Evolutionary conservation across 2,797 vertebrate species (phyloP).

Genomic region (Eulemur rubriventer): DNA sequence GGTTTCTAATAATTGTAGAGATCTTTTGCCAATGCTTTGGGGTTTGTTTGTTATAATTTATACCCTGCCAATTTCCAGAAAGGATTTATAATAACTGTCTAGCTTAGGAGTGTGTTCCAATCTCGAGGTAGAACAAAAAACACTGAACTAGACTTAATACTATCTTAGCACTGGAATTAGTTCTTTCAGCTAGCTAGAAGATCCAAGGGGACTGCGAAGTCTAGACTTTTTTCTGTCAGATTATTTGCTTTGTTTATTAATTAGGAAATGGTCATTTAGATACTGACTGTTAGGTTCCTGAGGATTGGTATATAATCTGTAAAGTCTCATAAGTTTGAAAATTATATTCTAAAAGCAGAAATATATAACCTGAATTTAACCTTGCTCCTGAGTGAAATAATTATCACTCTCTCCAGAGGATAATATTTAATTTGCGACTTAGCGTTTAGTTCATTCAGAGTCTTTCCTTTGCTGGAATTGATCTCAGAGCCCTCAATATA

Average conservation of each 20-base stretch:
- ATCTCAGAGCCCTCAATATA: neutral
- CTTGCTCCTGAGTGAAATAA: conserved; percentile 18
- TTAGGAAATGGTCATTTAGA: neutral
- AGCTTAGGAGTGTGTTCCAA: neutral
- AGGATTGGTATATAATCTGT: neutral
- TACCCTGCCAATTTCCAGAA: conserved; percentile 2
- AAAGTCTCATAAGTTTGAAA: neutral
- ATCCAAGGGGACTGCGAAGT: neutral
- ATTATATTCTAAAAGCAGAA: conserved; percentile 28
- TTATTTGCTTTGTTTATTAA: conserved; percentile 1
- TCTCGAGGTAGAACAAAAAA: neutral
- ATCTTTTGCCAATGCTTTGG: conserved; percentile 24
- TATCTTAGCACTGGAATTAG: neutral
- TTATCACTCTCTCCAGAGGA: neutral
- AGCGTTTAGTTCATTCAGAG: neutral
- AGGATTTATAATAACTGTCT: conserved; percentile 24
- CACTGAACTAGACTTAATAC: neutral
- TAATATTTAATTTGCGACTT: neutral
- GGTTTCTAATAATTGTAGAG: conserved; percentile 39
- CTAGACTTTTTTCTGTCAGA: neutral
- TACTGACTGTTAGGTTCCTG: neutral
- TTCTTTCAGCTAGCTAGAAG: neutral
- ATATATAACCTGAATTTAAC: neutral
- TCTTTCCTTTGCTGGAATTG: conserved; percentile 22
- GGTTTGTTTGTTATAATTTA: conserved; percentile 22